phyloP scores from a whole-genome alignment of 2,113 vertebrate genomes.

The Vombatus ursinus region DNA sequence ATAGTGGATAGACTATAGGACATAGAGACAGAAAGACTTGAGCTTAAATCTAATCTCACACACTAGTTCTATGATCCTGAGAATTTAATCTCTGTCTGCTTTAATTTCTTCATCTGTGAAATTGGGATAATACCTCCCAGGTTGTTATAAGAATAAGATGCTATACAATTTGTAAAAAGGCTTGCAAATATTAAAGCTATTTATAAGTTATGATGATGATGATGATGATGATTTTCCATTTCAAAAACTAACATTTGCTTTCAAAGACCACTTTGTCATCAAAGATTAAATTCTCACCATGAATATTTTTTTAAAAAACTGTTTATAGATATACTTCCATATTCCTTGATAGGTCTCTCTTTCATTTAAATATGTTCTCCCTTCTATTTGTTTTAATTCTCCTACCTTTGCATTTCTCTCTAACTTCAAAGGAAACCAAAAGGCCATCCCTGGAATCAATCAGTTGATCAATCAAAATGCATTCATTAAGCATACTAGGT shows the following conservation, averaged over 20 bases:
- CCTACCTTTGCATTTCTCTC: no score
- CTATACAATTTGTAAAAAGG: neutral
- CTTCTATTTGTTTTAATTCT: no score
- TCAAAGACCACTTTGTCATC: neutral
- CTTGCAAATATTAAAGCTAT: neutral
- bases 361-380: no score
- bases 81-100: neutral
- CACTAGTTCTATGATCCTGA: neutral
- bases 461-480: no score
- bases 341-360: no score
- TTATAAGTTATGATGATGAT: neutral
- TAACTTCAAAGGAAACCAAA: no score
- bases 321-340: no score
- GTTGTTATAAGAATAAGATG: neutral
- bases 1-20: neutral
- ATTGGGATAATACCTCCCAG: neutral
- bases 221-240: neutral
- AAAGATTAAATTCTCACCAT: no score
- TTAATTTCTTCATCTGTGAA: neutral
- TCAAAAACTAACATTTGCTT: neutral
- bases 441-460: no score
- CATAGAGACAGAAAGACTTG: neutral
- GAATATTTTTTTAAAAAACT: no score
- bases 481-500: no score
- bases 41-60: neutral